Evolutionary conservation across 2,113 vertebrate genomes (phyloP).

Genomic region (Pseudonaja textilis): DNA sequence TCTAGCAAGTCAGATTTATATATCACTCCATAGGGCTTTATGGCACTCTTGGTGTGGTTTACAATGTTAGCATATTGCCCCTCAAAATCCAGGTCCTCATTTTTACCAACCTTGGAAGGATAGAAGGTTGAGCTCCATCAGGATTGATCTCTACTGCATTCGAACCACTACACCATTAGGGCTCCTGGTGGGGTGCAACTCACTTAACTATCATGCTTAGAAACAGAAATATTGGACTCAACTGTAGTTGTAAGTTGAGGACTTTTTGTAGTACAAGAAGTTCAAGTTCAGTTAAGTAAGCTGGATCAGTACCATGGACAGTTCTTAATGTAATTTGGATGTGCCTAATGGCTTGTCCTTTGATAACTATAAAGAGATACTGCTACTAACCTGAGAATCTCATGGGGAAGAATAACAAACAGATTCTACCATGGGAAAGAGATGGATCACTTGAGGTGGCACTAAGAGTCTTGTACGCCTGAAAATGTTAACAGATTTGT

Average conservation of each 20-base stretch:
- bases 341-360: background rate
- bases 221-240: no score
- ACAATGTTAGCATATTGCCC: background rate
- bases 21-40: background rate
- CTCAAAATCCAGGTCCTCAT: background rate
- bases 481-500: background rate
- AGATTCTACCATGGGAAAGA: background rate
- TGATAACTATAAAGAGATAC: background rate
- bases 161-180: background rate
- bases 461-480: background rate
- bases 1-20: background rate
- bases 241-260: no score
- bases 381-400: background rate
- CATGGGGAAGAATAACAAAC: background rate
- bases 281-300: background rate
- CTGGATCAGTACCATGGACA: background rate
- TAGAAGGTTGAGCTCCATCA: background rate
- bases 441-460: background rate
- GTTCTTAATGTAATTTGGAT: background rate
- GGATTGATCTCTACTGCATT: background rate
- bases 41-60: background rate
- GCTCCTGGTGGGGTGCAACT: no score
- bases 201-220: no score
- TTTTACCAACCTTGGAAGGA: background rate
- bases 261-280: no score